phyloP scores from a whole-genome alignment of 2,113 vertebrate species.

The Nycticryphes semicollaris region DNA sequence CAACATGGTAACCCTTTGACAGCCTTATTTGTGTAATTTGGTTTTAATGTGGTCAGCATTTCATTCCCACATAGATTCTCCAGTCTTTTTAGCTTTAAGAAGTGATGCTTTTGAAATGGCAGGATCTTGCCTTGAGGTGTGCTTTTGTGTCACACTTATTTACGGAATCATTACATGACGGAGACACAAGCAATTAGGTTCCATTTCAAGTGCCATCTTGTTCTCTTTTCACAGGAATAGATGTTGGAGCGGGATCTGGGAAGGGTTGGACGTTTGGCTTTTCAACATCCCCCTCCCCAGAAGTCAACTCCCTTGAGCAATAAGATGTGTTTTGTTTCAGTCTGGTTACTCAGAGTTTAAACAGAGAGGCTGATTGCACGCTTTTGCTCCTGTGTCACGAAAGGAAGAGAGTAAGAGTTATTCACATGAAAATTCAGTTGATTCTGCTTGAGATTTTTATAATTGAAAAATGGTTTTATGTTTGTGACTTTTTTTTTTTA shows the following conservation, averaged over 20 bases:
- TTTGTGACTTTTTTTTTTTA: constrained; percentile 44
- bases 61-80: not conserved
- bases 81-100: not conserved
- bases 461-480: not conserved
- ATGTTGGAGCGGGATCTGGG: not conserved
- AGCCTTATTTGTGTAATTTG: not conserved
- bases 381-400: not conserved
- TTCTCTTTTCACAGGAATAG: not conserved
- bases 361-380: not conserved
- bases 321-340: not conserved
- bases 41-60: not conserved
- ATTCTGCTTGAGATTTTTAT: not conserved
- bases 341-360: not conserved
- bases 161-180: not conserved
- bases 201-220: constrained; percentile 31
- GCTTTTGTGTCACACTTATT: not conserved
- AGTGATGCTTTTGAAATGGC: not conserved
- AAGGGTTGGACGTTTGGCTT: not conserved
- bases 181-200: not conserved
- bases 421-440: not conserved
- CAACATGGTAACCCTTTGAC: not conserved
- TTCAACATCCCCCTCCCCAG: not conserved
- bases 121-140: not conserved
- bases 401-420: not conserved
- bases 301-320: not conserved